Base-by-base conservation (phyloP, 2,797 vertebrate species). In the Streptopelia turtur region DNA sequence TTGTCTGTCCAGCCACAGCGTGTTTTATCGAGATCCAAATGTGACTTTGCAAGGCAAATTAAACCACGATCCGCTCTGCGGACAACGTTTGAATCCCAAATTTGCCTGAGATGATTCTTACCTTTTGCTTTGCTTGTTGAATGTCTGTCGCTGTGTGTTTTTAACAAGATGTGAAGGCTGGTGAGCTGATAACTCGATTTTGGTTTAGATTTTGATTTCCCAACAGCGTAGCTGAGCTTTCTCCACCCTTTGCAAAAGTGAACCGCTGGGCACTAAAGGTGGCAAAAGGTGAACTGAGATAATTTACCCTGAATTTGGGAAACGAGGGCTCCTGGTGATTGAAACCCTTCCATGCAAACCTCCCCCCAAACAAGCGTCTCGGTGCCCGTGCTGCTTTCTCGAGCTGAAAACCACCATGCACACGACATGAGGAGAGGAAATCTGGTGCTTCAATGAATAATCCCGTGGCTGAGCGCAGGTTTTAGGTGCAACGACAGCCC, bases 11-110 rank as follows among this genome's bases (percentile, higher is more conserved):
- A 43, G 27, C 20, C 10, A 8, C 5, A 1, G 23, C 21, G 1
- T 24, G 31, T 63, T 76, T 31, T 74, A n/a, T 74, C 5, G 1
- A 76, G 56, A 90, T 84, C 55, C 50, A 28, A 12, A 25, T 0
- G 5, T 37, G 3, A 10, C 61, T 93, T 90, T 93, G 80, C 84
- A 85, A 88, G 80, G 91, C 71, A 89, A 85, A 89, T 60, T 1
- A 50, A 47, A 55, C 60, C 18, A 5, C 47, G 33, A 11, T 77
- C 79, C 47, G 65, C 75, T 69, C 65, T 28, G 64, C 60, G 25
- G 87, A 39, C 49, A 59, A 30, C 4, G 55, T 83, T 80, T 63
- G 56, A 39, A 35, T 69, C 76, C 8, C 39, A 43, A 11, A 81
- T 49, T 30, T 10, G 55, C 21, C 75, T 18, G 43, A 39, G 70